Percentiles rank a stretch among this genome's conserved stretches.
Evolutionary conservation across 1,140 invertebrate genomes (phyloP).

Genomic region (Lethrus apterus): DNA sequence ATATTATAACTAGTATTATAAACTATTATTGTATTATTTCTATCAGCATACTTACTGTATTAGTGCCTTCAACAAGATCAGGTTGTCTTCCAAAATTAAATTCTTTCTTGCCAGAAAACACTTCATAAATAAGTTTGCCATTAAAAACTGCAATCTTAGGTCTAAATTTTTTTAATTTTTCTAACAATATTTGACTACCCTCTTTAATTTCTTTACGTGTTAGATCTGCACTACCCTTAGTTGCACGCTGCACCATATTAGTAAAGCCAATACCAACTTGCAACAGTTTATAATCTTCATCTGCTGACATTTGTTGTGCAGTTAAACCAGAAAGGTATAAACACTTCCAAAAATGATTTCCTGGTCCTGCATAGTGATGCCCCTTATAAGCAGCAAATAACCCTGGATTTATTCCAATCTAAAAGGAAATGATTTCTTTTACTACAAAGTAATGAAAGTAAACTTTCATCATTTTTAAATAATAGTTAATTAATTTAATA

Average conservation of each 20-base stretch:
- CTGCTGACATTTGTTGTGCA: constrained; percentile 89
- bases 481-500: too few relatives aligned
- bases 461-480: not conserved
- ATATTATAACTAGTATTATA: not conserved
- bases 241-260: constrained; percentile 92
- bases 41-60: constrained; percentile 71
- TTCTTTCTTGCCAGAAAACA: constrained; percentile 95
- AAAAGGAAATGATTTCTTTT: constrained; percentile 31
- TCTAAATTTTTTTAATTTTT: constrained; percentile 86
- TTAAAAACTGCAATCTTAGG: constrained; percentile 98
- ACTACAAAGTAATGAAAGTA: not conserved
- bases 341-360: constrained; percentile 99
- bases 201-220: constrained; percentile 96
- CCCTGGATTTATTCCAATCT: constrained; percentile 98
- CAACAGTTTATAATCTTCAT: constrained; percentile 89
- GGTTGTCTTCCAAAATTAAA: constrained; percentile 95
- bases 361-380: constrained; percentile 96
- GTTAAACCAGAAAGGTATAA: constrained; percentile 89
- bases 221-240: constrained; percentile 91
- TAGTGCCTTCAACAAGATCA: constrained; percentile 84
- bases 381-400: constrained; percentile 95
- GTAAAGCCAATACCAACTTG: constrained; percentile 96
- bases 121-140: constrained; percentile 96
- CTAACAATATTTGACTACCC: constrained; percentile 81
- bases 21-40: constrained; percentile 13